Conservation (phyloP, 2,797 vertebrate species). For the Picus viridis region DNA sequence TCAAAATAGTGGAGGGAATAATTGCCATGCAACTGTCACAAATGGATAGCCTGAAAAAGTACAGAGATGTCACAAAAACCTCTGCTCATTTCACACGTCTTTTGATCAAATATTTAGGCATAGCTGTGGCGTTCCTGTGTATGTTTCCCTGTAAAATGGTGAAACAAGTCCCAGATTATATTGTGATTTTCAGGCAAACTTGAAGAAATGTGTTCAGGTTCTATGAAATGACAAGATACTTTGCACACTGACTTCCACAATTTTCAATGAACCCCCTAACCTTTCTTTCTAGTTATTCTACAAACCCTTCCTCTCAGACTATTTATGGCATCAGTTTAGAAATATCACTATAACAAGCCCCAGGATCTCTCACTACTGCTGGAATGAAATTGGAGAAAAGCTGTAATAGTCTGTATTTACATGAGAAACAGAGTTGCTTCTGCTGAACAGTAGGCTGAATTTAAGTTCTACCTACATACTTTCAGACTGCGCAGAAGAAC, state of each 20-base stretch:
- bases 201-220: background rate
- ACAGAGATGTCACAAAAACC: slow-evolving; percentile 38
- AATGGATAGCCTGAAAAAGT: slow-evolving; percentile 33
- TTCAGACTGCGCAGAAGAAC: background rate
- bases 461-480: background rate
- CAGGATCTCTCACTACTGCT: background rate
- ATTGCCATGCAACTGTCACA: slow-evolving; percentile 50
- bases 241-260: background rate
- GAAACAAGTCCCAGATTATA: background rate
- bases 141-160: background rate
- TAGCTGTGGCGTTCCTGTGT: background rate
- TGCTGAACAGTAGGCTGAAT: background rate
- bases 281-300: background rate
- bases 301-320: background rate
- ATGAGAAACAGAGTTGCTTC: background rate
- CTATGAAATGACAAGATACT: background rate
- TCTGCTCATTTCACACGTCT: background rate
- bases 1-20: slow-evolving; percentile 63
- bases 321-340: background rate
- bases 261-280: background rate
- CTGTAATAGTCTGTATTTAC: background rate
- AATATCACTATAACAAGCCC: background rate
- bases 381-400: background rate
- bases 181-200: background rate
- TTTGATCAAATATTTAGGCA: background rate